Evolutionary conservation across 2,797 vertebrate species (phyloP).

Genomic region (Brachyrhaphis roseni): DNA sequence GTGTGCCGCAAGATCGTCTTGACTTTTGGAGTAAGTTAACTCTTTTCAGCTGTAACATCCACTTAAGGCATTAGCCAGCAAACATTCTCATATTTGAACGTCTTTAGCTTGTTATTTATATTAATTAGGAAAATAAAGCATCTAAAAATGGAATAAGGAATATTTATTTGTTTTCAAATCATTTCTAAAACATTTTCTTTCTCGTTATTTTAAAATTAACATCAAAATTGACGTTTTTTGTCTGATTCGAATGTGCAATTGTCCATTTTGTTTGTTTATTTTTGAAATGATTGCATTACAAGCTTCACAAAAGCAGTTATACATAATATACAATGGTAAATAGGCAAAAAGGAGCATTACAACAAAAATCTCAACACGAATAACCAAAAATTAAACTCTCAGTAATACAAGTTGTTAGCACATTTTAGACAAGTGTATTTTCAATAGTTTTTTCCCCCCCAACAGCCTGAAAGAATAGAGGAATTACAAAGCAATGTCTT

Average conservation of each 20-base stretch:
- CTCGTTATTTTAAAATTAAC: neutral
- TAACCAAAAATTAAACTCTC: neutral
- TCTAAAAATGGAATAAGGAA: neutral
- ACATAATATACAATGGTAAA: neutral
- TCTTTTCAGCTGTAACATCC: neutral
- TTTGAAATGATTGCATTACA: neutral
- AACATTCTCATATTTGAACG: neutral
- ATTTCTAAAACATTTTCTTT: neutral
- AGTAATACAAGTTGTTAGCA: neutral
- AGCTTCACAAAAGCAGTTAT: no score
- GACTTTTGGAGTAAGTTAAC: constrained; percentile 84
- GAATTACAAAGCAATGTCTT: neutral
- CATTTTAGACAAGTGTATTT: neutral
- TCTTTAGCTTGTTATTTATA: neutral
- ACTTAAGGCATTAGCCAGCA: neutral
- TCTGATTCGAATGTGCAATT: neutral
- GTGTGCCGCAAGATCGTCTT: constrained; percentile 72
- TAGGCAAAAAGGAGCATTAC: neutral
- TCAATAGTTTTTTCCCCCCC: neutral
- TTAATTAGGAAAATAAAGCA: neutral
- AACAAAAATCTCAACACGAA: neutral
- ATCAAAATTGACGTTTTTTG: neutral
- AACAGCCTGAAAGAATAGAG: neutral
- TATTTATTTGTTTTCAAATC: neutral
- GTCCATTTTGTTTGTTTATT: no score